Conservation (phyloP, 2,797 vertebrate genomes). For the Sternarchorhynchus goeldii region DNA sequence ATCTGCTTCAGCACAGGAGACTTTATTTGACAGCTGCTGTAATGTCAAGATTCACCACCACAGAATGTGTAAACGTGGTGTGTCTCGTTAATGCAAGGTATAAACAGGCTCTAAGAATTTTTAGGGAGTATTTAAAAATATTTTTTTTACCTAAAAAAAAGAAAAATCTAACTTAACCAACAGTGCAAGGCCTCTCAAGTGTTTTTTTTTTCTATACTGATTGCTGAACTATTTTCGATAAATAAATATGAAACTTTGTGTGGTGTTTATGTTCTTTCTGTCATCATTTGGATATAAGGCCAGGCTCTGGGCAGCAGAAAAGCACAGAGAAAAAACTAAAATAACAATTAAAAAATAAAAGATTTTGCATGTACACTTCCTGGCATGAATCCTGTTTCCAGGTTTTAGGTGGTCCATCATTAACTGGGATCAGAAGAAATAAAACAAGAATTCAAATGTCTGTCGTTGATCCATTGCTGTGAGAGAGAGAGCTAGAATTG, state of each 20-base stretch:
- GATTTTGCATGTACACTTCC: not conserved
- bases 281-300: conserved; percentile 6
- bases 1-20: too few relatives aligned
- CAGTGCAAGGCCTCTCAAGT: conserved; percentile 81
- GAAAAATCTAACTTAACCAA: not conserved
- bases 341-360: not conserved
- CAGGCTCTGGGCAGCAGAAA: not conserved
- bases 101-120: too few relatives aligned
- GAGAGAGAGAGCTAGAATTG: not conserved
- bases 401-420: not conserved
- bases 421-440: not conserved
- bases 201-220: conserved; percentile 78
- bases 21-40: too few relatives aligned
- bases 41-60: too few relatives aligned
- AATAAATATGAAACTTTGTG: conserved; percentile 80
- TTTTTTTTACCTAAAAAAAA: too few relatives aligned
- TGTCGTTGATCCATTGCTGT: not conserved
- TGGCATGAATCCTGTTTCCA: not conserved
- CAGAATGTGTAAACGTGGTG: too few relatives aligned
- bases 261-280: not conserved
- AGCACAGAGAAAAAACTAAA: not conserved
- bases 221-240: conserved; percentile 82
- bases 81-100: too few relatives aligned
- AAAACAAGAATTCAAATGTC: not conserved
- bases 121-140: not conserved